Base-by-base conservation (phyloP, 2,888 invertebrate species). In the Cecidostiba fungosa region DNA sequence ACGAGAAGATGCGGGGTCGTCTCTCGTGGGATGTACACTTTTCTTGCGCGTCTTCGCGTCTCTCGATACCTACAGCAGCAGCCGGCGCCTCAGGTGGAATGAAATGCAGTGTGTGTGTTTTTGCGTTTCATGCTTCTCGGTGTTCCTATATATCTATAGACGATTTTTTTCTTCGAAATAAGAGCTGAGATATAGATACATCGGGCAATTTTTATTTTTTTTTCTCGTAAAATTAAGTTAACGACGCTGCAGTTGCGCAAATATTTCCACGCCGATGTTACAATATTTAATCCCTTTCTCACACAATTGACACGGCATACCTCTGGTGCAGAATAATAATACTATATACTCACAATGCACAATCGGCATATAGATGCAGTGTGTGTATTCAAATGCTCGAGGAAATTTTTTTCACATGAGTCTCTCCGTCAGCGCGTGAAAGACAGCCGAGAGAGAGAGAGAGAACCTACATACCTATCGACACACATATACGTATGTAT, bases 361-460 rank as follows among this genome's bases (percentile, higher is more conserved):
- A 54, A 54, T 69, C 66, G 47, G 69, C 54, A 54, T n/a, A 19
- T 19, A 19, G 0, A 43, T 12, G 5, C 12, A 12, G 12, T 4
- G 54, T 36, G 39, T 39, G 72, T 23, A 72, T 43, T 59, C 39
- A 54, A 82, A 82, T 39, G 19, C 66, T 69, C 50, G 26, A 16
- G 10, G 43, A 36, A 69, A 70, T 47, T 70, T 83, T 72, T 77
- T 66, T 84, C 84, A 79, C 80, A 70, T 70, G 79, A 69, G n/a
- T n/a, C 36, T 62, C 32, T 36, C 39, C 32, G 12, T n/a, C n/a
- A n/a, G n/a, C 72, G 72, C 72, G 43, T 66, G 72, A 72, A 43
- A 10, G 43, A 39, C 72, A 66, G 29, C 66, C 66, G 23, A 26
- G 43, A 39, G 6, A 5, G 36, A 36, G 39, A 39, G 43, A 43